Conservation (phyloP, 1,140 invertebrate genomes). For the Lucilia cuprina region DNA sequence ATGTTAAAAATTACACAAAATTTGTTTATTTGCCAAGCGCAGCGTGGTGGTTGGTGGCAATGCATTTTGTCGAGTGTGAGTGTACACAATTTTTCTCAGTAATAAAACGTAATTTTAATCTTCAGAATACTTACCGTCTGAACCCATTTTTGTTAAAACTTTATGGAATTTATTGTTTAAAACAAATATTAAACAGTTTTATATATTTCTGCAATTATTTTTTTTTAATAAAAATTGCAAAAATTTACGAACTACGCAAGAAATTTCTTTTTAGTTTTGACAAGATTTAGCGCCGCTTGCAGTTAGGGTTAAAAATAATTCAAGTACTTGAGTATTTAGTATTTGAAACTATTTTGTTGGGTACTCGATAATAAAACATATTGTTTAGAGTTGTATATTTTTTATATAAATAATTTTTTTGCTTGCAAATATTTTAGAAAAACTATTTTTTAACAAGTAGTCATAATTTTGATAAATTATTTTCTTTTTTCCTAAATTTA, state of each 20-base stretch:
- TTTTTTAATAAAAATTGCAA: not conserved
- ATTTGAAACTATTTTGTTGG: not conserved
- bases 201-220: not conserved
- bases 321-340: not conserved
- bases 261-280: not conserved
- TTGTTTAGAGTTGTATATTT: too few species aligned
- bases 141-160: constrained; percentile 30
- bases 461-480: too few species aligned
- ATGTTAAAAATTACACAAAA: not conserved
- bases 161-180: not conserved
- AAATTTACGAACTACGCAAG: not conserved
- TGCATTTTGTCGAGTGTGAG: not conserved
- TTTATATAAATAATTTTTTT: too few species aligned
- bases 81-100: constrained; percentile 12
- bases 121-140: constrained; percentile 36
- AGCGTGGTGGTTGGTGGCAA: not conserved
- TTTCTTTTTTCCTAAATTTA: too few species aligned
- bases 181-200: not conserved
- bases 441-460: too few species aligned
- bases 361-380: not conserved
- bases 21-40: not conserved
- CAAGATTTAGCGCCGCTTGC: not conserved
- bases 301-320: not conserved
- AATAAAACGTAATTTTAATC: not conserved
- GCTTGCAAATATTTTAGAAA: too few species aligned